Conservation (phyloP, 2,888 invertebrate genomes). For the Andrena bucephala region DNA sequence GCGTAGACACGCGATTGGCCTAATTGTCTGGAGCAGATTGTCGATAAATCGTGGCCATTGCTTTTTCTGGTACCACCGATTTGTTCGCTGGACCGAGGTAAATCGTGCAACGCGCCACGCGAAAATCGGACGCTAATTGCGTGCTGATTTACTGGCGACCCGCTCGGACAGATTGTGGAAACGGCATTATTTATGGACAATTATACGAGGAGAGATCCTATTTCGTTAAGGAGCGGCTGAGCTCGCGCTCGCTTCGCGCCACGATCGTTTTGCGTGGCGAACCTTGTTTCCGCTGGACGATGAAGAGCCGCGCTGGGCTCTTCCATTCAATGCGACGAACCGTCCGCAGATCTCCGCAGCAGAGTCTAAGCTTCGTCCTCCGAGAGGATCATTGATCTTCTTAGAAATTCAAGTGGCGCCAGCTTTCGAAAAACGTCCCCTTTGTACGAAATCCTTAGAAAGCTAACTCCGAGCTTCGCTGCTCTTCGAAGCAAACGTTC, state of each 20-base stretch:
- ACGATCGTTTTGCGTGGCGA: slow-evolving; percentile 63
- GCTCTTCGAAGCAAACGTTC: too few relatives aligned
- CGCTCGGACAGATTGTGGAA: slow-evolving; percentile 26
- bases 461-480: too few relatives aligned
- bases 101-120: not conserved
- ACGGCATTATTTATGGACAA: slow-evolving; percentile 48
- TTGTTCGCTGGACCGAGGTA: slow-evolving; percentile 2
- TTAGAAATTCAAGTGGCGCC: too few relatives aligned
- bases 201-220: slow-evolving; percentile 27
- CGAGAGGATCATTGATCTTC: slow-evolving; percentile 4
- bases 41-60: slow-evolving; percentile 30
- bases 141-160: slow-evolving; percentile 15
- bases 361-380: slow-evolving; percentile 24
- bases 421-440: too few relatives aligned
- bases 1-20: slow-evolving; percentile 3
- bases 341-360: slow-evolving; percentile 45
- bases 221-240: slow-evolving; percentile 57
- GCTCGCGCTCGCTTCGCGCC: slow-evolving; percentile 34
- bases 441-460: too few relatives aligned
- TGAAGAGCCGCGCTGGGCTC: slow-evolving; percentile 57
- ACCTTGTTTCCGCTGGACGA: slow-evolving; percentile 69
- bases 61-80: slow-evolving; percentile 11
- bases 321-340: slow-evolving; percentile 51
- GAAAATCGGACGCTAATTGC: slow-evolving; percentile 44
- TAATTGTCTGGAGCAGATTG: slow-evolving; percentile 1